Percentiles rank a stretch among this genome's conserved stretches.
phyloP scores from a whole-genome alignment of 2,797 vertebrate genomes.

The Antrozous pallidus region DNA sequence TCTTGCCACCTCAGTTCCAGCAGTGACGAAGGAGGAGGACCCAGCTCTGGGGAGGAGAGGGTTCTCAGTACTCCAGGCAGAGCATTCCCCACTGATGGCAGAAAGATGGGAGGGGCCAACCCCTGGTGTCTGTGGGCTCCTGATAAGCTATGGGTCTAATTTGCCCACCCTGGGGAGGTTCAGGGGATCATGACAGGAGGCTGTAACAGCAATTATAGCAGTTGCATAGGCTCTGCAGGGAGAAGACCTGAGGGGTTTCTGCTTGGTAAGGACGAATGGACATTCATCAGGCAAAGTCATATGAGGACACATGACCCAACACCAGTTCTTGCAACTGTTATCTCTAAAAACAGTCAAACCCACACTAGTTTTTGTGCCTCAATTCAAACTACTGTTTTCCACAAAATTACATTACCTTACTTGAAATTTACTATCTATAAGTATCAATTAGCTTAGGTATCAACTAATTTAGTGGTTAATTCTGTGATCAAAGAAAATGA shows the following conservation, averaged over 20 bases:
- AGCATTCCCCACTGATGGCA: not conserved
- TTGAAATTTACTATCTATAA: not conserved
- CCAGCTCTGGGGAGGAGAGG: rapidly evolving
- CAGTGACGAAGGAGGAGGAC: not conserved
- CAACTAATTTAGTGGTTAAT: not conserved
- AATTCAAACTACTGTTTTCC: not conserved
- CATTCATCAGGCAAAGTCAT: not conserved
- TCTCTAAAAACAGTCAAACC: not conserved
- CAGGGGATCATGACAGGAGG: not conserved
- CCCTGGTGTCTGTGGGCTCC: not conserved
- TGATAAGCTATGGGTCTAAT: not conserved
- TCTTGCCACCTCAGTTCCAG: not conserved
- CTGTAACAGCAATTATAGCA: not conserved
- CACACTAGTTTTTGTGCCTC: not conserved
- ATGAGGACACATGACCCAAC: not conserved
- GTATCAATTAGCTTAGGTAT: not conserved
- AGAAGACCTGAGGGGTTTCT: not conserved
- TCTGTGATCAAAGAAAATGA: not conserved
- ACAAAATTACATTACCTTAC: not conserved
- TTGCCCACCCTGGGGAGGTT: no score
- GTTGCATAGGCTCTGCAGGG: not conserved
- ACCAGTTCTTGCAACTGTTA: not conserved
- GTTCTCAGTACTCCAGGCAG: not conserved
- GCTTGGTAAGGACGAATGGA: not conserved
- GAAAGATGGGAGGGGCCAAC: not conserved